Base-by-base conservation (phyloP, 1,140 invertebrate genomes). In the Phthorimaea operculella region DNA sequence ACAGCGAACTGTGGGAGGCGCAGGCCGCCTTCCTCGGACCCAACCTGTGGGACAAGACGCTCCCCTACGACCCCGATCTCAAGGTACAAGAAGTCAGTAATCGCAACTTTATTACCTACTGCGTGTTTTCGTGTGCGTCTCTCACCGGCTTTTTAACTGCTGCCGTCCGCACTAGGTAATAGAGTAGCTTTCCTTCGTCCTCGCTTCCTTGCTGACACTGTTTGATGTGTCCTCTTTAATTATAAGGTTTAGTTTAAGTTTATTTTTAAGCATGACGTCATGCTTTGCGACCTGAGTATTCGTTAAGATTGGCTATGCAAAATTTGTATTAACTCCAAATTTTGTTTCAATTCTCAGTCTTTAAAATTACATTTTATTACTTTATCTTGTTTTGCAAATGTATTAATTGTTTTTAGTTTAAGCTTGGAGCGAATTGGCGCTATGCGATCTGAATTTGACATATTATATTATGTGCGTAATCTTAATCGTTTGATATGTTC, bases 11-110 rank as follows among this genome's bases (percentile, higher is more conserved):
- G 55, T 95, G 94, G 94, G 94, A 96, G 87, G 93, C 93, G 67
- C 94, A 96, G 76, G 92, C 95, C 52, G 96, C 96, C 70, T 97
- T 97, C 87, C 89, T 98, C 57, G 96, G 96, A 47, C 96, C 96
- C 47, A 97, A 94, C 79, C 87, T 98, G 28, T 98, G 96, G 96
- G 95, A 97, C 86, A 97, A 96, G 86, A 94, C 93, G 61, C 84
- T 93, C 67, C 92, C 93, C 66, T 96, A 95, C 75, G 93, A 96
- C 87, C 91, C 92, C 79, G 94, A 97, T 89, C 94, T 98, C 88
- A 97, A 97, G 90, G 93, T 98, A 92, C 90, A 90, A 86, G 86
- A 89, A 89, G 87, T 88, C 87, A 88, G 87, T 88, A 87, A 85
- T 77, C 74, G 72, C 68, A 63, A 80, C 75, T 79, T 77, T 78